Conservation (phyloP, 2,797 vertebrate species). For the Fistularia commersonii region DNA sequence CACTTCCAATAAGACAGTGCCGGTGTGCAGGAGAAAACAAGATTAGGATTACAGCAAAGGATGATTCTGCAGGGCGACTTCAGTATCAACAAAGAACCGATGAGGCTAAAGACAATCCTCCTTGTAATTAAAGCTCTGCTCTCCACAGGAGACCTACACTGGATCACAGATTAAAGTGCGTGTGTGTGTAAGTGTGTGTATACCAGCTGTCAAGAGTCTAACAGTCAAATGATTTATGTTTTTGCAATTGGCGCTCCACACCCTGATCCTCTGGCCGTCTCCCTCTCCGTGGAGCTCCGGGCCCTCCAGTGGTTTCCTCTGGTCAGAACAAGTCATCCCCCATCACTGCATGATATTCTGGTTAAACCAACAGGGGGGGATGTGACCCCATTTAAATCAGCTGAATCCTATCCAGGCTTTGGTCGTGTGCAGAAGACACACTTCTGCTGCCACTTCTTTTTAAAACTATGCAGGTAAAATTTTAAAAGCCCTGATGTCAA, state of each 20-base stretch:
- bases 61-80: conserved; percentile 36
- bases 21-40: conserved; percentile 38
- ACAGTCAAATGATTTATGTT: too few relatives aligned
- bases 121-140: conserved; percentile 51
- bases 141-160: conserved; percentile 18
- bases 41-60: conserved; percentile 53
- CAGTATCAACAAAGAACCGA: conserved; percentile 31
- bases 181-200: neutral
- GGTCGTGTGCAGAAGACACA: too few relatives aligned
- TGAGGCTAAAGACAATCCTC: conserved; percentile 40
- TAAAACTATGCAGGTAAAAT: too few relatives aligned
- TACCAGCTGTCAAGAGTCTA: too few relatives aligned
- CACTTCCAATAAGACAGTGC: conserved; percentile 6
- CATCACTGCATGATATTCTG: neutral
- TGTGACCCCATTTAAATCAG: conserved; percentile 28
- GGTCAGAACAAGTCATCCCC: neutral
- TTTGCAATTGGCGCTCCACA: too few relatives aligned
- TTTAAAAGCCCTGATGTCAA: too few relatives aligned
- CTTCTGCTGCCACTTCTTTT: too few relatives aligned
- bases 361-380: conserved; percentile 56
- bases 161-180: conserved; percentile 12
- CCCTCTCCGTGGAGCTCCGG: conserved; percentile 10
- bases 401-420: neutral
- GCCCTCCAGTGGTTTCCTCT: conserved; percentile 25
- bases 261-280: conserved; percentile 11